These are phyloP conservation scores for Drosophila acutilabella DNA, from an alignment of 2,888 invertebrate genomes.

Conservation along the genomic window DNA sequence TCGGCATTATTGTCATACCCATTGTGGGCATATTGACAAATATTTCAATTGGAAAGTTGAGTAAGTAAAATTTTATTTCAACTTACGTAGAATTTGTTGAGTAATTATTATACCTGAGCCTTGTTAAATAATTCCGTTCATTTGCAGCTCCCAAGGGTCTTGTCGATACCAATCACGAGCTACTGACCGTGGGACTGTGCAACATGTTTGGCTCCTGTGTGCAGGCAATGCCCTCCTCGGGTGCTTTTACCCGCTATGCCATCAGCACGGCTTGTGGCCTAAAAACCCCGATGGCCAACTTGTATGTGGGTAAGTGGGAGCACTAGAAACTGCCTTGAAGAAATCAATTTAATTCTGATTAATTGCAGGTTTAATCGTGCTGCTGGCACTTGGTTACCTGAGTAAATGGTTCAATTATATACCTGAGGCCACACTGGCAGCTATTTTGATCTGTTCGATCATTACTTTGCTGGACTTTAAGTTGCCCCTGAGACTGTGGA, in stretches of 20 bases:
- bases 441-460: slow-evolving; percentile 94
- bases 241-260: slow-evolving; percentile 94
- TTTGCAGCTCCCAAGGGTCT: slow-evolving; percentile 88
- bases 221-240: slow-evolving; percentile 94
- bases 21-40: slow-evolving; percentile 95
- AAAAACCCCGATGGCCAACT: slow-evolving; percentile 89
- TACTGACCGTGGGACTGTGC: slow-evolving; percentile 92
- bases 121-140: neutral
- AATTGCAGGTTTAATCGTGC: slow-evolving; percentile 89
- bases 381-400: slow-evolving; percentile 93
- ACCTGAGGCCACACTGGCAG: slow-evolving; percentile 93
- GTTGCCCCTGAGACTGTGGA: slow-evolving; percentile 87
- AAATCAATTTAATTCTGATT: neutral
- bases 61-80: slow-evolving; percentile 87
- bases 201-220: slow-evolving; percentile 94
- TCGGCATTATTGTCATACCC: slow-evolving; percentile 92
- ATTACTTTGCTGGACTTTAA: slow-evolving; percentile 88
- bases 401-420: slow-evolving; percentile 96
- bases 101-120: too few relatives aligned
- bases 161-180: slow-evolving; percentile 95
- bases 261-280: slow-evolving; percentile 95
- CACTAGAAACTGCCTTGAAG: neutral
- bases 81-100: neutral
- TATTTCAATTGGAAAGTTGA: slow-evolving; percentile 97
- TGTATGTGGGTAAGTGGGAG: slow-evolving; percentile 79